Conservation (phyloP, 2,888 invertebrate species). For the Lamellibrachia columna region DNA sequence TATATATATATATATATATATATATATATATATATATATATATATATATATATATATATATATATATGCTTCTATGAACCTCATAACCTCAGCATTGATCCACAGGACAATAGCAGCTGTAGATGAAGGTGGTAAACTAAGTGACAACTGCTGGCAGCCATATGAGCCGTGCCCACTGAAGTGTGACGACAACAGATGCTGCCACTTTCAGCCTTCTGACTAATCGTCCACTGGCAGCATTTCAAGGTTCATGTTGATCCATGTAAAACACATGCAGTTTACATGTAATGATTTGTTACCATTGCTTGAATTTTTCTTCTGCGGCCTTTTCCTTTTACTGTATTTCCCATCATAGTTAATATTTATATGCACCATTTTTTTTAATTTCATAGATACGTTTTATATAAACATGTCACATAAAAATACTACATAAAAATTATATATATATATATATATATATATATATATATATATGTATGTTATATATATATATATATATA, state of each 20-base stretch:
- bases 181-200: neutral
- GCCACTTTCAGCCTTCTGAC: neutral
- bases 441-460: neutral
- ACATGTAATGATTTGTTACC: neutral
- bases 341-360: neutral
- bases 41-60: no score
- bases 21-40: no score
- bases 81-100: neutral
- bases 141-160: neutral
- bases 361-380: neutral
- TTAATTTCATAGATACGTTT: neutral
- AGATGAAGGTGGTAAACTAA: neutral
- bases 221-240: neutral
- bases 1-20: no score
- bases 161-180: neutral
- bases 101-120: neutral
- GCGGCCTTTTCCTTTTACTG: neutral
- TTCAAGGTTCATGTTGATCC: neutral
- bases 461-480: neutral
- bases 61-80: no score
- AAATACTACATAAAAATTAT: neutral
- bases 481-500: no score
- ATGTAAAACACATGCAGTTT: neutral
- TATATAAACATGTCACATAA: neutral
- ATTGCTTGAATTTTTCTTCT: neutral